Evolutionary conservation across 2,888 invertebrate species (phyloP).

Genomic region (Melanostoma scalare): DNA sequence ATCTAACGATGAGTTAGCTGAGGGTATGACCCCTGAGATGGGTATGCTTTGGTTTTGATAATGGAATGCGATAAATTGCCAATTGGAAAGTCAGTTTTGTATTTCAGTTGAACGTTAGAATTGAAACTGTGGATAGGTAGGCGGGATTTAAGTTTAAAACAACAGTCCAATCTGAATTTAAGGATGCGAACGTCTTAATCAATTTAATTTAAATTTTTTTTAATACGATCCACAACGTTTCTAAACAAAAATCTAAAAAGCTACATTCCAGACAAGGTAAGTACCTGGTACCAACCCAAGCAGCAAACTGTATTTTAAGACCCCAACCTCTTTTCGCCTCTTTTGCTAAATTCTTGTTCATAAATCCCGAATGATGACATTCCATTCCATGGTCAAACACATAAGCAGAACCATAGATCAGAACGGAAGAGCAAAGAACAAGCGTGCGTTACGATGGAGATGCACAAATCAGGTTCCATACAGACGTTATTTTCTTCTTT

Average conservation of each 20-base stretch:
- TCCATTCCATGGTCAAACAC: constrained; percentile 32
- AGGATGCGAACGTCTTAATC: too few species aligned
- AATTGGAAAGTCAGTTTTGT: not conserved
- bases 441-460: constrained; percentile 15
- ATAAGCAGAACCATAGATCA: constrained; percentile 20
- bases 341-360: constrained; percentile 25
- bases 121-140: too few species aligned
- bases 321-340: not conserved
- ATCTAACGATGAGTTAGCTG: constrained; percentile 44
- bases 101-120: too few species aligned
- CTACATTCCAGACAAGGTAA: too few species aligned
- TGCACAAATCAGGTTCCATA: constrained; percentile 37
- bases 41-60: constrained; percentile 14
- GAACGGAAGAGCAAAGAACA: constrained; percentile 17
- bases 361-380: constrained; percentile 49
- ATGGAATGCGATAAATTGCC: constrained; percentile 31
- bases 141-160: too few species aligned
- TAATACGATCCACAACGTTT: too few species aligned
- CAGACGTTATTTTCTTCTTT: not conserved
- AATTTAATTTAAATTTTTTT: too few species aligned
- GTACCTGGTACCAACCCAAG: too few species aligned
- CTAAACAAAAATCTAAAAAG: too few species aligned
- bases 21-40: constrained; percentile 32
- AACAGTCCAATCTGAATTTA: too few species aligned
- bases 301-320: too few species aligned